A percentile compares a stretch with the other conserved stretches of the same genome.
phyloP scores from a whole-genome alignment of 2,797 vertebrate species.

The Sternarchorhynchus goeldii region DNA sequence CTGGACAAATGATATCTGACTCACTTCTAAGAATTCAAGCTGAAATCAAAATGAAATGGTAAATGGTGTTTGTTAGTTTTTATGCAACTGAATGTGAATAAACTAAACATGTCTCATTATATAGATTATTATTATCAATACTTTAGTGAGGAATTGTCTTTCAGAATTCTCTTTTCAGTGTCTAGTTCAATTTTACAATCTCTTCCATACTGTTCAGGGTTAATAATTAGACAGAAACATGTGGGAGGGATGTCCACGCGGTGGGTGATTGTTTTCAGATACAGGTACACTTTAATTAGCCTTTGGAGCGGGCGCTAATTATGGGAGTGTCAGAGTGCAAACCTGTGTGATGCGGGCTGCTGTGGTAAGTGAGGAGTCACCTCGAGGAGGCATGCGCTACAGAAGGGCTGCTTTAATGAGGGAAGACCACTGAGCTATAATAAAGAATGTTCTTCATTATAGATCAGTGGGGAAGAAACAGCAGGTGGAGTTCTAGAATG shows the following conservation, averaged over 20 bases:
- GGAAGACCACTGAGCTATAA: constrained; percentile 24
- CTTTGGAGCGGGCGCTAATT: constrained; percentile 68
- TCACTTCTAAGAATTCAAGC: constrained; percentile 56
- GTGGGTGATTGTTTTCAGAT: constrained; percentile 20
- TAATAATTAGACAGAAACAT: constrained; percentile 21
- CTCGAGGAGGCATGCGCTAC: constrained; percentile 65
- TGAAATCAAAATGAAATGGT: constrained; percentile 49
- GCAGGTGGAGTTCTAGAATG: constrained; percentile 62
- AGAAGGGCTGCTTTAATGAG: constrained; percentile 76
- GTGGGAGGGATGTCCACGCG: constrained; percentile 13
- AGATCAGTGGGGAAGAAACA: constrained; percentile 58
- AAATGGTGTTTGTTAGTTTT: constrained; percentile 15
- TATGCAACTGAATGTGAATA: constrained; percentile 23
- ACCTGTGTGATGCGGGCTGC: constrained; percentile 44
- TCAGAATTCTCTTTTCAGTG: constrained; percentile 2
- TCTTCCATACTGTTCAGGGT: constrained; percentile 8
- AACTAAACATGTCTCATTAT: constrained; percentile 4
- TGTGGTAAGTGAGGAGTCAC: constrained; percentile 61
- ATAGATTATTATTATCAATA: constrained; percentile 55
- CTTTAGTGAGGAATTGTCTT: constrained; percentile 65
- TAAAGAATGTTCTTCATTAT: too few species aligned
- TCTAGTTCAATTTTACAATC: constrained; percentile 11
- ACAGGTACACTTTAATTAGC: constrained; percentile 70
- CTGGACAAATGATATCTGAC: constrained; percentile 56
- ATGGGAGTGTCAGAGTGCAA: constrained; percentile 67